These are phyloP conservation scores for Ptyas mucosa DNA, from an alignment of 2,113 vertebrate genomes.

Conservation along the genomic window DNA sequence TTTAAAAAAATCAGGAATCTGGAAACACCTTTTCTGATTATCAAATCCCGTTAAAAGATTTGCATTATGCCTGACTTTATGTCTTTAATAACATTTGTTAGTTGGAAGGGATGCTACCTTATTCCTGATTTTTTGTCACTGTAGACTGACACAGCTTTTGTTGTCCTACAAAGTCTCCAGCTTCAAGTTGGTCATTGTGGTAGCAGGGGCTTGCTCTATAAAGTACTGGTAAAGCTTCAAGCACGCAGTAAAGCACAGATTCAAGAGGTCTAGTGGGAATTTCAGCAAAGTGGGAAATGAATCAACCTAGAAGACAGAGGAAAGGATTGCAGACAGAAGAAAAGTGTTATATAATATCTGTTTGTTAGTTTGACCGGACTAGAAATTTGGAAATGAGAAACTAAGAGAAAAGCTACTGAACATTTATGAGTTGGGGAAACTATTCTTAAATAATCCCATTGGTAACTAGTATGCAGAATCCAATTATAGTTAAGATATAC, in stretches of 20 bases:
- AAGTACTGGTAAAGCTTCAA: background rate
- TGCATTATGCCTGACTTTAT: background rate
- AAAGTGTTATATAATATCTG: background rate
- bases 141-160: background rate
- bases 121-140: background rate
- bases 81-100: background rate
- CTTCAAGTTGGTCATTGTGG: background rate
- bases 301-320: background rate
- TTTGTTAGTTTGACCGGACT: background rate
- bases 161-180: background rate
- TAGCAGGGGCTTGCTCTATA: background rate
- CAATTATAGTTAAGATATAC: background rate
- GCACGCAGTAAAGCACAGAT: background rate
- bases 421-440: background rate
- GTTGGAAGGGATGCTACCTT: background rate
- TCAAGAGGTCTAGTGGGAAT: background rate
- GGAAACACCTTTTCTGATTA: background rate
- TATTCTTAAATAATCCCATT: background rate
- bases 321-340: background rate
- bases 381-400: background rate
- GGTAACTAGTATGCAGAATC: background rate
- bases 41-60: background rate
- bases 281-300: background rate
- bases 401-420: background rate
- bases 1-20: no score